Evolutionary conservation across 2,113 vertebrate species (phyloP).

Genomic region (Caranx melampygus): DNA sequence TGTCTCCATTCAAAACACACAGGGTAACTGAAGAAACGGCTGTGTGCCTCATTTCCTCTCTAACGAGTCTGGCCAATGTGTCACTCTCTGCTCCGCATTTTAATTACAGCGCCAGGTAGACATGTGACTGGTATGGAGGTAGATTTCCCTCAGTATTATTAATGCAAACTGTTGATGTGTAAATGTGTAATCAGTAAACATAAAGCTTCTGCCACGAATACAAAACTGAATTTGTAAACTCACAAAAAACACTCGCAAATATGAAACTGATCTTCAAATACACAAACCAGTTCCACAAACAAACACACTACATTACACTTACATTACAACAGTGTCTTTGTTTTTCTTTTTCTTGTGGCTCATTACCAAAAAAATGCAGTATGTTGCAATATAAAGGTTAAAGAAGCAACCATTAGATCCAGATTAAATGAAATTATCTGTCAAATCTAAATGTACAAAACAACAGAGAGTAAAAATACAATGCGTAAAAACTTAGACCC

Average conservation of each 20-base stretch:
- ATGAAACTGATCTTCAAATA: too few species aligned
- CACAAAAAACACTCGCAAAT: too few species aligned
- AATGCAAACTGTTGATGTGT: too few species aligned
- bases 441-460: neutral
- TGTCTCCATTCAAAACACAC: conserved; percentile 11
- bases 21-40: neutral
- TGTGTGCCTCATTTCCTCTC: neutral
- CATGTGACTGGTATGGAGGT: neutral
- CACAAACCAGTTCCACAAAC: too few species aligned
- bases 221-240: too few species aligned
- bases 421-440: neutral
- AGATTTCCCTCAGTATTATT: too few species aligned
- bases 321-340: neutral
- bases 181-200: too few species aligned
- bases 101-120: neutral
- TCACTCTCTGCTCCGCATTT: neutral
- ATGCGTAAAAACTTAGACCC: neutral
- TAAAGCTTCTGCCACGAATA: too few species aligned
- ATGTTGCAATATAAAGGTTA: conserved; percentile 3
- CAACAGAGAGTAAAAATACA: neutral
- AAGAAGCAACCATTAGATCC: neutral
- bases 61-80: neutral
- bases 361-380: neutral
- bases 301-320: too few species aligned
- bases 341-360: conserved; percentile 20